phyloP scores from a whole-genome alignment of 2,797 vertebrate species.

The Phoebastria nigripes region DNA sequence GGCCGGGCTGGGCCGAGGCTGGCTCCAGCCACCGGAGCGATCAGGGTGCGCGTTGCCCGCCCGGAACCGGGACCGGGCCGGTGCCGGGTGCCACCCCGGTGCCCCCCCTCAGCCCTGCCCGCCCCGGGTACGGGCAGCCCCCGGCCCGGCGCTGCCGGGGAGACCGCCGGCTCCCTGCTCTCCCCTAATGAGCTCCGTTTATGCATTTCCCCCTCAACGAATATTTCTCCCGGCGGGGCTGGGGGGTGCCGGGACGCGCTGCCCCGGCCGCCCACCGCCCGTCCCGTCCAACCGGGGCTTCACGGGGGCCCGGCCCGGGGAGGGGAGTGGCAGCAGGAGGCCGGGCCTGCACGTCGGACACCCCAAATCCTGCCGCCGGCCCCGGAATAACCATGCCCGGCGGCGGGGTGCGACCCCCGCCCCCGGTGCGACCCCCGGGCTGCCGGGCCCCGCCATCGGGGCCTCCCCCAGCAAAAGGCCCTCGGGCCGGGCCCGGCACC shows the following conservation, averaged over 20 bases:
- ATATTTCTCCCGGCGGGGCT: not conserved
- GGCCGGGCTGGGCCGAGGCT: not conserved
- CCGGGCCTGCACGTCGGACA: not conserved
- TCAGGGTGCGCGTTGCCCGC: not conserved
- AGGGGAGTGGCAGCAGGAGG: not conserved
- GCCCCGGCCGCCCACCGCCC: accelerated
- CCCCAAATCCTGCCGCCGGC: not conserved
- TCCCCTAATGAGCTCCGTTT: not conserved
- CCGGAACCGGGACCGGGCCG: not conserved
- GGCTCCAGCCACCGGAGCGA: not conserved
- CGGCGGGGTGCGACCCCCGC: not conserved
- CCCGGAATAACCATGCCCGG: not conserved
- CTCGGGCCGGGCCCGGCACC: too few species aligned
- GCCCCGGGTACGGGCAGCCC: not conserved
- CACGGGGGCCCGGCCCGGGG: not conserved
- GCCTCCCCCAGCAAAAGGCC: not conserved
- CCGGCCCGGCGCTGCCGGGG: not conserved
- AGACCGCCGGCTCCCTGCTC: not conserved
- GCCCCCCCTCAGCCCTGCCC: not conserved
- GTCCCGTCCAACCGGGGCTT: not conserved
- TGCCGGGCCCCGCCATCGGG: too few species aligned
- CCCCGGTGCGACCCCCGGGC: not conserved
- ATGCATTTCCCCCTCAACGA: constrained; percentile 13
- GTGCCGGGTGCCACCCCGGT: not conserved
- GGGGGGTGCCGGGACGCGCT: not conserved